Percentiles rank a stretch among this genome's conserved stretches.
These are phyloP conservation scores for Taeniopygia guttata DNA, from an alignment of 2,797 vertebrate genomes.

Conservation along the genomic window DNA sequence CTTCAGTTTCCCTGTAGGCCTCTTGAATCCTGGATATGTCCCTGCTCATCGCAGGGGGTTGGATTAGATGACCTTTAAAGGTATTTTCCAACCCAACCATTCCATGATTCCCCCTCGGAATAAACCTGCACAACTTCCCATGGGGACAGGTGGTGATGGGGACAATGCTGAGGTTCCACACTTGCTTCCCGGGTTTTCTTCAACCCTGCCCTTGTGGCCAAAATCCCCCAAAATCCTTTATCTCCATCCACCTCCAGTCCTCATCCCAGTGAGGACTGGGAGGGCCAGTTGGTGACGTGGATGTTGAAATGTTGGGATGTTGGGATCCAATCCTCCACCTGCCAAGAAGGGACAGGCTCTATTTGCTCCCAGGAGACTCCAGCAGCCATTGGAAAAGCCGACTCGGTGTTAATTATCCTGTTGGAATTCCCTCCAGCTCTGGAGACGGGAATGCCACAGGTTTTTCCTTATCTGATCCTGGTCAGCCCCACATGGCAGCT, in stretches of 20 bases:
- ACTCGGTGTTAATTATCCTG: not conserved
- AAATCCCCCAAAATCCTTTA: not conserved
- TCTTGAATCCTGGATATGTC: fast-evolving
- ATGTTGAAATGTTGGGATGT: not conserved
- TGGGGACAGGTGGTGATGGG: too few relatives aligned
- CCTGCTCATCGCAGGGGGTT: not conserved
- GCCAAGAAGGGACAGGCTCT: not conserved
- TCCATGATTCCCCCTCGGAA: not conserved
- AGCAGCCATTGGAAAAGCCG: not conserved
- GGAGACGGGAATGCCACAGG: not conserved
- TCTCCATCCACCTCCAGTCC: not conserved
- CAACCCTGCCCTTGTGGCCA: not conserved
- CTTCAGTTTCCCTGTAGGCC: not conserved
- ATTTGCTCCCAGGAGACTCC: not conserved
- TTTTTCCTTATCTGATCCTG: not conserved
- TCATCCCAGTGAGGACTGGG: not conserved
- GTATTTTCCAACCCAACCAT: not conserved
- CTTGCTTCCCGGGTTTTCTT: not conserved
- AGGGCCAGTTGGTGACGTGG: fast-evolving
- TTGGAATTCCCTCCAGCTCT: not conserved
- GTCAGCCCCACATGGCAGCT: not conserved
- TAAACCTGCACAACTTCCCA: fast-evolving
- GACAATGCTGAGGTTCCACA: not conserved
- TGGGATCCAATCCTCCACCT: fast-evolving
- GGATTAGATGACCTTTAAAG: not conserved